Conservation (phyloP, 1,140 invertebrate species). For the Bombus balteatus region DNA sequence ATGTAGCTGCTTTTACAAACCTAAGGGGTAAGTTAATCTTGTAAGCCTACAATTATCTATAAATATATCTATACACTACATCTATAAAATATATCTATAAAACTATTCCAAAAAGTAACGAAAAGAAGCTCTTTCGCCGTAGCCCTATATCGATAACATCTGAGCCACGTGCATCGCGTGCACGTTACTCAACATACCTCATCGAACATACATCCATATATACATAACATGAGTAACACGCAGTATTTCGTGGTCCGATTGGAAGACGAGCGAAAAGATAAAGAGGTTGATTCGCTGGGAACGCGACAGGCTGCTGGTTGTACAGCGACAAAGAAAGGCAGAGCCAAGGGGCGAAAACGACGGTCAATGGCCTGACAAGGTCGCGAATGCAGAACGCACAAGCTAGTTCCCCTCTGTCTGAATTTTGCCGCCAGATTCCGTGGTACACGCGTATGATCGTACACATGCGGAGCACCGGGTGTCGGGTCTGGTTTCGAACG, state of each 20-base stretch:
- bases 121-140: neutral
- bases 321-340: slow-evolving; percentile 59
- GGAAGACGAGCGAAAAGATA: slow-evolving; percentile 48
- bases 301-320: slow-evolving; percentile 34
- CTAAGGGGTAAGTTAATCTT: too few relatives aligned
- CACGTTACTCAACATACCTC: neutral
- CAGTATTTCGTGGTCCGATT: neutral
- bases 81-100: neutral
- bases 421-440: slow-evolving; percentile 41
- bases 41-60: too few relatives aligned
- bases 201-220: neutral
- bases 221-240: neutral
- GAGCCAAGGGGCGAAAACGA: slow-evolving; percentile 51
- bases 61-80: too few relatives aligned
- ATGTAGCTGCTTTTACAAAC: too few relatives aligned
- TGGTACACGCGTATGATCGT: neutral
- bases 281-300: slow-evolving; percentile 52
- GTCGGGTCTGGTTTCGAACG: neutral
- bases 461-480: neutral
- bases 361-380: slow-evolving; percentile 80
- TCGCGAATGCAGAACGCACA: slow-evolving; percentile 69
- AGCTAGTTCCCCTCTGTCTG: slow-evolving; percentile 4
- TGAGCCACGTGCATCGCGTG: neutral
- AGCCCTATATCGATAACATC: too few relatives aligned
- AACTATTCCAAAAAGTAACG: neutral